These are phyloP conservation scores for Pristis pectinata DNA, from an alignment of 2,797 vertebrate genomes.

Conservation along the genomic window DNA sequence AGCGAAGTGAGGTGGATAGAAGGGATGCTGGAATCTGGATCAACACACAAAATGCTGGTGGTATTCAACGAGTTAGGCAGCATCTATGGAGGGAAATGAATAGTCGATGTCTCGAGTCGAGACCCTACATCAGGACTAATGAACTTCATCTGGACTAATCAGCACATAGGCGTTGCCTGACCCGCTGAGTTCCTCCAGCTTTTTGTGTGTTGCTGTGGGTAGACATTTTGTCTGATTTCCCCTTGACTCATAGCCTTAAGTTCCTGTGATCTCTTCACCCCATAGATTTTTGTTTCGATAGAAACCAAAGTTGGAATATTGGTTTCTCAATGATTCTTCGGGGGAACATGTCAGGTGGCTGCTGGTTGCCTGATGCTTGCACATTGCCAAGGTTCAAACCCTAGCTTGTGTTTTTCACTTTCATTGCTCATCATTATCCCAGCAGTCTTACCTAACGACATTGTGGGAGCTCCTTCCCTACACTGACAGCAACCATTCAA, in stretches of 20 bases:
- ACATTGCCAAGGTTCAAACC: not conserved
- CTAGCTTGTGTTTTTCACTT: not conserved
- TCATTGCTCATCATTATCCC: not conserved
- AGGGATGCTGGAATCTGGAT: not conserved
- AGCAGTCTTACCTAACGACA: too few relatives aligned
- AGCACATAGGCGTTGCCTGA: too few relatives aligned
- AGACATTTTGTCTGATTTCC: too few relatives aligned
- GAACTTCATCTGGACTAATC: too few relatives aligned
- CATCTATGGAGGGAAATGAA: too few relatives aligned
- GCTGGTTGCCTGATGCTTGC: not conserved
- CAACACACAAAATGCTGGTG: too few relatives aligned
- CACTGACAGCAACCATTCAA: not conserved
- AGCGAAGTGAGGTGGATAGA: not conserved
- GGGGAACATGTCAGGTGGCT: too few relatives aligned
- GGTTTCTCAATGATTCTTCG: not conserved
- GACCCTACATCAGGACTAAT: too few relatives aligned
- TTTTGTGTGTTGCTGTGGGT: too few relatives aligned
- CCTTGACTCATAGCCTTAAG: not conserved
- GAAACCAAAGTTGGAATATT: not conserved
- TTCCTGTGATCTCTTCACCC: not conserved
- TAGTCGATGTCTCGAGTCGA: too few relatives aligned
- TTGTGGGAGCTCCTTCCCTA: not conserved
- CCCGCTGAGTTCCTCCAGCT: too few relatives aligned
- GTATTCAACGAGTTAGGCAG: too few relatives aligned
- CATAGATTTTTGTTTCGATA: not conserved